phyloP scores from a whole-genome alignment of 2,888 invertebrate species.

The Biston stratarius region DNA sequence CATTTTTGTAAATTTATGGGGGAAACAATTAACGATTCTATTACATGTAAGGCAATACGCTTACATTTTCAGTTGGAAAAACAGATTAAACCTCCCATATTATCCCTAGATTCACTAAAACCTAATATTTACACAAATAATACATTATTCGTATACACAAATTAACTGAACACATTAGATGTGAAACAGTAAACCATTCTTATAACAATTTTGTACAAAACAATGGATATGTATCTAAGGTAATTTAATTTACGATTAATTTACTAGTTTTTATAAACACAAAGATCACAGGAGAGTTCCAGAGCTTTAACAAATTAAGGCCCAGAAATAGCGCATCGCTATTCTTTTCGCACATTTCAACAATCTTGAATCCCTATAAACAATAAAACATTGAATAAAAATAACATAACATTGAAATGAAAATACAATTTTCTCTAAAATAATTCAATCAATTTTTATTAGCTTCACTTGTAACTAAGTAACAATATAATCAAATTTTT shows the following conservation, averaged over 20 bases:
- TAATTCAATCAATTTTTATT: too few species aligned
- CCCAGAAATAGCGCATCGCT: too few species aligned
- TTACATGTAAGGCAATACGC: not conserved
- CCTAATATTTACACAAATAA: slow-evolving; percentile 51
- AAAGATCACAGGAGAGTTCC: slow-evolving; percentile 86
- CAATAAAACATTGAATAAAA: too few species aligned
- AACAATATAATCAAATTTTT: too few species aligned
- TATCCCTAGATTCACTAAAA: slow-evolving; percentile 26
- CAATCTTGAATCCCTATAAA: too few species aligned
- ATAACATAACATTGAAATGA: too few species aligned
- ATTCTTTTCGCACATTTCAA: too few species aligned
- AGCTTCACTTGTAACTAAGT: too few species aligned
- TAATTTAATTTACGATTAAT: slow-evolving; percentile 9
- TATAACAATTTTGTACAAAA: slow-evolving; percentile 57
- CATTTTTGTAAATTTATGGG: not conserved
- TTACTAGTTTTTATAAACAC: slow-evolving; percentile 66
- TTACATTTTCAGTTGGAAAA: not conserved
- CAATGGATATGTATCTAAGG: slow-evolving; percentile 21
- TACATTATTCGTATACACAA: slow-evolving; percentile 47
- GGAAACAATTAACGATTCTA: not conserved
- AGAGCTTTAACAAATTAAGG: slow-evolving; percentile 65
- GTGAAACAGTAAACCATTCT: slow-evolving; percentile 41
- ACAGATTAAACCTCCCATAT: slow-evolving; percentile 24
- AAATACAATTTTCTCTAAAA: too few species aligned
- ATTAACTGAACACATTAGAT: slow-evolving; percentile 55